Conservation (phyloP, 23 tunicate genomes). For the Phallusia fumigata region DNA sequence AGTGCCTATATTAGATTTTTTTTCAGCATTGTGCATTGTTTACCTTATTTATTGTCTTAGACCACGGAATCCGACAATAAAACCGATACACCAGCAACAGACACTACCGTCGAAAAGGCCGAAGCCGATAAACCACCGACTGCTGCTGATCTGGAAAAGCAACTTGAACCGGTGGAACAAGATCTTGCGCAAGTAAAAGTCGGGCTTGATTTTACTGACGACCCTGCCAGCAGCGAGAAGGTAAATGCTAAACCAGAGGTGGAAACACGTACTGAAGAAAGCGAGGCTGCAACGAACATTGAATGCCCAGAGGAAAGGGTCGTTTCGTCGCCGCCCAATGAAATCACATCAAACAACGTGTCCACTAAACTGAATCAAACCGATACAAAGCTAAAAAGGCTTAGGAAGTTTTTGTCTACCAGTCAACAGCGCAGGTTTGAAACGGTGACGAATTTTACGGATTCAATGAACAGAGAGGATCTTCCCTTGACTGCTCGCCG, state of each 20-base stretch:
- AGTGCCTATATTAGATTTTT: no score
- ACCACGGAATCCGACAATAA: conserved; percentile 4
- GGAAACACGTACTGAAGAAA: neutral
- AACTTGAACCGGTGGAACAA: conserved; percentile 57
- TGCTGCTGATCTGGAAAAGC: conserved; percentile 66
- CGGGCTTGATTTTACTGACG: conserved; percentile 49
- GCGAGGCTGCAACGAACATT: no score
- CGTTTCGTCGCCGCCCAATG: neutral
- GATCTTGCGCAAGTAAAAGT: conserved; percentile 71
- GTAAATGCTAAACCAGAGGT: neutral
- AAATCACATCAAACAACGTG: neutral
- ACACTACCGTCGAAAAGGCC: neutral
- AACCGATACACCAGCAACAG: conserved; percentile 1
- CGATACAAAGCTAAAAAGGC: neutral
- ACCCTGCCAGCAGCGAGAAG: neutral
- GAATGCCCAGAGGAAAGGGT: neutral
- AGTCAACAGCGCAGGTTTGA: conserved; percentile 26
- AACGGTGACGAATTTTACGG: conserved; percentile 15
- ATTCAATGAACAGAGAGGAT: conserved; percentile 13
- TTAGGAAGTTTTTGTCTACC: conserved; percentile 23
- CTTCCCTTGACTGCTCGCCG: neutral
- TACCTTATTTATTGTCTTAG: neutral
- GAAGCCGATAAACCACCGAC: conserved; percentile 21
- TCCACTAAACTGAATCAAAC: neutral
- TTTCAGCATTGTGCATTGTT: neutral